Evolutionary conservation across 1,140 invertebrate species (phyloP).

Genomic region (Trissolcus basalis): DNA sequence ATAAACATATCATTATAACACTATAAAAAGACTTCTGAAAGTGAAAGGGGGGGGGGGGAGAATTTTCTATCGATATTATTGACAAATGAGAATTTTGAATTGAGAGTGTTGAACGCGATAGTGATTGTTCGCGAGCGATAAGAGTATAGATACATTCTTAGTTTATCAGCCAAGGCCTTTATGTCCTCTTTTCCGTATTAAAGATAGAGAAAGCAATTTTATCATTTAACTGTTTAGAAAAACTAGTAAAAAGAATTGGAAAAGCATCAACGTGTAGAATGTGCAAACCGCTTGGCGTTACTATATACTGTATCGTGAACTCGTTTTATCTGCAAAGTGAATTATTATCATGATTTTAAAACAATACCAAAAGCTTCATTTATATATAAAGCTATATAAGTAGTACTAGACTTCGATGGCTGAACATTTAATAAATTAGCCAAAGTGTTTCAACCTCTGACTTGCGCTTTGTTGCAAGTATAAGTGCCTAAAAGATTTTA

Average conservation of each 20-base stretch:
- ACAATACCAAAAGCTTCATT: conserved; percentile 27
- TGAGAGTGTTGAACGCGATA: conserved; percentile 49
- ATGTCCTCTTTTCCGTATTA: conserved; percentile 32
- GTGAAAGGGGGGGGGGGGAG: conserved; percentile 15
- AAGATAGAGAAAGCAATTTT: conserved; percentile 37
- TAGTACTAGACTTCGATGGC: conserved; percentile 4
- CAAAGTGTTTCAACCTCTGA: conserved; percentile 27
- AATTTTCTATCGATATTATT: conserved; percentile 41
- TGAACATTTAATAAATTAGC: conserved; percentile 36
- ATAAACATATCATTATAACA: too few relatives aligned
- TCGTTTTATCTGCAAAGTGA: conserved; percentile 31
- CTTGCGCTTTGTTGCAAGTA: conserved; percentile 3
- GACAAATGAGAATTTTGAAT: conserved; percentile 54
- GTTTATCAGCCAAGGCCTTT: conserved; percentile 49
- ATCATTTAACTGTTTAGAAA: conserved; percentile 24
- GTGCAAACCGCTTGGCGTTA: too few relatives aligned
- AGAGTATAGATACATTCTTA: conserved; percentile 41
- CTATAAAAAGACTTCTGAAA: conserved; percentile 15
- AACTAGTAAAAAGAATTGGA: conserved; percentile 30
- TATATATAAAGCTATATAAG: conserved; percentile 26
- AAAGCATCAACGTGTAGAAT: conserved; percentile 11
- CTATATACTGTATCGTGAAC: conserved; percentile 10
- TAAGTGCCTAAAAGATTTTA: conserved; percentile 23
- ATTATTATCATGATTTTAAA: conserved; percentile 42
- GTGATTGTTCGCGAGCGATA: conserved; percentile 40